A percentile compares a stretch with the other conserved stretches of the same genome.
phyloP scores from a whole-genome alignment of 1,140 invertebrate species.

The Drosophila subpulchrella region DNA sequence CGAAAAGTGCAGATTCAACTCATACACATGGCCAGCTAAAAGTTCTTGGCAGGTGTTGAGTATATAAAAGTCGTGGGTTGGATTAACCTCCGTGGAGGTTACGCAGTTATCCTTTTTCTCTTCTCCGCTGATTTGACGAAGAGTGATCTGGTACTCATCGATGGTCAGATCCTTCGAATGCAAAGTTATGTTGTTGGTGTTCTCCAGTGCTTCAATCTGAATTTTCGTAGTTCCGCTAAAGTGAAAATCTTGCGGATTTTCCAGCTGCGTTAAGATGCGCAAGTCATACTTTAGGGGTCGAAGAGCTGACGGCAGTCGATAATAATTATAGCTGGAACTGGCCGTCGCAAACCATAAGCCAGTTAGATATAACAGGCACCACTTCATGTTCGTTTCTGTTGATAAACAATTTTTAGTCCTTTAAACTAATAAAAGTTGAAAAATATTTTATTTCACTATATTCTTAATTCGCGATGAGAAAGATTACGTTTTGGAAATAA shows the following conservation, averaged over 20 bases:
- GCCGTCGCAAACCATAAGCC: slow-evolving; percentile 18
- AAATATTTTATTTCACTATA: no score
- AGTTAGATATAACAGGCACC: slow-evolving; percentile 84
- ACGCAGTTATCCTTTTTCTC: slow-evolving; percentile 43
- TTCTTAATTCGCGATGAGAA: no score
- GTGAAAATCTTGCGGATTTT: slow-evolving; percentile 86
- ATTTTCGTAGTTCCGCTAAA: slow-evolving; percentile 88
- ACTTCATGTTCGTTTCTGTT: slow-evolving; percentile 84
- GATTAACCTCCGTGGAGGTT: slow-evolving; percentile 84
- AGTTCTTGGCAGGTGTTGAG: slow-evolving; percentile 86
- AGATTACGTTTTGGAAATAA: no score
- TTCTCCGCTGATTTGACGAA: slow-evolving; percentile 65
- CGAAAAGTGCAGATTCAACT: slow-evolving; percentile 88
- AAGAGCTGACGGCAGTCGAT: slow-evolving; percentile 88
- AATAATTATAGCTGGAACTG: slow-evolving; percentile 61
- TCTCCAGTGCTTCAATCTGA: slow-evolving; percentile 84
- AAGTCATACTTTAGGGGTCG: slow-evolving; percentile 85
- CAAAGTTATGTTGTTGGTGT: slow-evolving; percentile 88
- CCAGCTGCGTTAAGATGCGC: neutral
- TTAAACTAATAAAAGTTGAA: no score
- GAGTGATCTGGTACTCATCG: slow-evolving; percentile 81
- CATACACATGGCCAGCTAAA: slow-evolving; percentile 86
- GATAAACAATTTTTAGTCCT: no score
- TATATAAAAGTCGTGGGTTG: slow-evolving; percentile 88
- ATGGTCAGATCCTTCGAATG: slow-evolving; percentile 88